Base-by-base conservation (phyloP, 2,888 invertebrate species). In the Cosmopolites sordidus region DNA sequence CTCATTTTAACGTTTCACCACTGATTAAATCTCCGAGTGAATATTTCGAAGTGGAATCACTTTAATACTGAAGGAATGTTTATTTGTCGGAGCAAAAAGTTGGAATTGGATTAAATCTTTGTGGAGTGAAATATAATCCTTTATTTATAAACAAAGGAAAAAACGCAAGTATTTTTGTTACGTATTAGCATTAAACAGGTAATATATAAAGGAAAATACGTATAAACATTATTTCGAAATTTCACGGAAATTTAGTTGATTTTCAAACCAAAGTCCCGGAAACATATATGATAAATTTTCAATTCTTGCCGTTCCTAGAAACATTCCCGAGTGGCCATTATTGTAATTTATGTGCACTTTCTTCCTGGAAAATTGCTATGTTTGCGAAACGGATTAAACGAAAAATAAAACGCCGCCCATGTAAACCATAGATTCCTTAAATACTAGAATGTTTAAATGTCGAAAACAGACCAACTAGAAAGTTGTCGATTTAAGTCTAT, bases 391-490 rank as follows among this genome's bases (percentile, higher is more conserved):
- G 45, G 43, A 53, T 30, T 29, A 16, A 16, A 17, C 16, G 22
- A 16, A 48, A 56, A 58, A 51, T 55, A 57, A 57, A 58, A 57
- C 22, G 22, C 58, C 56, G 54, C 58, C 22, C 56, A 53, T 45
- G 55, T 48, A 52, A 59, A 54, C 41, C 48, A 45, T 49, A 42
- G 37, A 43, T 48, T 56, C 41, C 42, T 49, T 53, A 51, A 56
- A 47, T 54, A 56, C 50, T 58, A 55, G 58, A 58, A 60, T 56
- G 61, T 60, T 55, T 58, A 58, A 59, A 56, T 52, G 59, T 56
- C 53, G 50, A 53, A 54, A 54, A 53, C 51, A 59, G 48, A 52
- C 50, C 46, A 45, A 46, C 46, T 48, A 51, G 55, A 52, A 51
- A 53, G 47, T 58, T 37, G 52, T 49, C 57, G 54, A 57, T 57